Evolutionary conservation across 1,140 invertebrate genomes (phyloP), one percentile per base, ranked within the genome.

Genomic region (Augochlora pura): DNA sequence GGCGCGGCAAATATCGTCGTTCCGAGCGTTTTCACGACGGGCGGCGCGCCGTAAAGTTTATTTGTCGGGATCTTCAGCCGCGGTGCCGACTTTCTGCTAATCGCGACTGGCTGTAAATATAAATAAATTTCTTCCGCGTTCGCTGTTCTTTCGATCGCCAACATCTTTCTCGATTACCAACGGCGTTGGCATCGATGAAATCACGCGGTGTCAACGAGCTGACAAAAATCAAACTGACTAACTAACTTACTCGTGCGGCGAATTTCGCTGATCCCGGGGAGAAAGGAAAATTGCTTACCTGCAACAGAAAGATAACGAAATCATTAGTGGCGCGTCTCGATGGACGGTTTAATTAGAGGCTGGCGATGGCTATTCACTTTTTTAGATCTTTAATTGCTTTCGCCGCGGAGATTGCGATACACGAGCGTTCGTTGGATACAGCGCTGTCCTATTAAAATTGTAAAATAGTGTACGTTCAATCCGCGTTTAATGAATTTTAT

Each of bases 1-100:
- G 46, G 46, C 18, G 49, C 14, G 3, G 32, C n/a, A 27, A n/a
- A 14, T 7, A 42, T 9, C 9, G 39, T 39, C 8, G 67, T 25
- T 54, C 60, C n/a, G 69, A 62, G 16, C 65, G 59, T 72, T 54
- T 49, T 63, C 68, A 32, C 59, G 76, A 78, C 59, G 27, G 32
- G 52, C 5, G 14, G 27, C 49, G 57, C 14, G 60, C 9, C 72
- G 60, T 72, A 78, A 78, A 78, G 64, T 72, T 78, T 63, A 78
- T 78, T 68, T 57, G 38, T 4, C 23, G 32, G 59, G 60, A 78
- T 78, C 76, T 78, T 38, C 0, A 42, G 52, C 54, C 76, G 46
- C 39, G 60, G 72, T 46, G 71, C 38, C 67, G 27, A 39, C 27
- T 68, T 42, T 9, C 46, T 25, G 59, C 18, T 46, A 64, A 77